phyloP scores from a whole-genome alignment of 2,797 vertebrate genomes.

The Rhinoraja longicauda region DNA sequence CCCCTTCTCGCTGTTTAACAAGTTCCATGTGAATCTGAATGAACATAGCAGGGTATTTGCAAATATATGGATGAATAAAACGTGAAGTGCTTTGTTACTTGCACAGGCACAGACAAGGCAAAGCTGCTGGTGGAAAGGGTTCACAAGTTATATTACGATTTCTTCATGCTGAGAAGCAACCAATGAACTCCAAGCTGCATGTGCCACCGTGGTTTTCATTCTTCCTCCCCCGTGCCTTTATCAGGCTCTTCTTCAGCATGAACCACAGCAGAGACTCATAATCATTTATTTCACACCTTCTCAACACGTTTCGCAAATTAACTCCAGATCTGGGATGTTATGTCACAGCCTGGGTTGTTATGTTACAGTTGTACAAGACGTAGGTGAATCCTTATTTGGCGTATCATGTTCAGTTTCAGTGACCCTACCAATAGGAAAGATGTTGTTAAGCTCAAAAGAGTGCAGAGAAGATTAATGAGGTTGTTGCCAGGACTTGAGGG shows the following conservation, averaged over 20 bases:
- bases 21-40: background rate
- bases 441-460: too few species aligned
- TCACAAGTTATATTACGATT: background rate
- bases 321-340: background rate
- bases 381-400: too few species aligned
- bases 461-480: too few species aligned
- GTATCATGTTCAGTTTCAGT: too few species aligned
- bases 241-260: background rate
- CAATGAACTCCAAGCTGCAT: background rate
- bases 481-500: too few species aligned
- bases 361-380: too few species aligned
- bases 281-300: background rate
- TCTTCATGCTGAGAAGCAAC: background rate
- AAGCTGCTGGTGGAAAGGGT: background rate
- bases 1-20: background rate
- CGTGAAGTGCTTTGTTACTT: too few species aligned
- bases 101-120: too few species aligned
- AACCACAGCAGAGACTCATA: background rate
- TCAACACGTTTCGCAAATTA: background rate
- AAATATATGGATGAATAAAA: too few species aligned
- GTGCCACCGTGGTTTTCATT: background rate
- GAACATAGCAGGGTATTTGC: background rate
- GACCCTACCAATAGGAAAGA: too few species aligned
- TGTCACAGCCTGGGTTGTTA: too few species aligned
- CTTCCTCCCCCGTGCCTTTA: background rate